Evolutionary conservation across 2,888 invertebrate species (phyloP).

Genomic region (Deroplatys truncata): DNA sequence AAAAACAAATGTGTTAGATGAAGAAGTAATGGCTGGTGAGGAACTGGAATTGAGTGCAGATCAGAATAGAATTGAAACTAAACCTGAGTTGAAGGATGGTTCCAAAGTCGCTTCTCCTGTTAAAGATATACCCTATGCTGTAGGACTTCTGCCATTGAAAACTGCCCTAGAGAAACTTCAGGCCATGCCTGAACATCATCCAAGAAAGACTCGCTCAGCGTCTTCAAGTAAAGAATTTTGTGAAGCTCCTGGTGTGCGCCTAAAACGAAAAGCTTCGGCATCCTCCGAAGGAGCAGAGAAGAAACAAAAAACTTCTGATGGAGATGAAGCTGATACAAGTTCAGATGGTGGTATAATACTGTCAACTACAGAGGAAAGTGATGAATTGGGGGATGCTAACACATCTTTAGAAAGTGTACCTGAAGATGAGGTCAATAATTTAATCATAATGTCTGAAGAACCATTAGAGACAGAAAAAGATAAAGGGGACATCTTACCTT

Average conservation of each 20-base stretch:
- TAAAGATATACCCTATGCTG: slow-evolving; percentile 45
- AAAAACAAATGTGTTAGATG: not conserved
- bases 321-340: not conserved
- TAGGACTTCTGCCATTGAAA: slow-evolving; percentile 43
- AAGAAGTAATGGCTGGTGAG: not conserved
- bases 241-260: slow-evolving; percentile 8
- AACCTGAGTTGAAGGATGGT: not conserved
- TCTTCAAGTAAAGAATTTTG: slow-evolving; percentile 34
- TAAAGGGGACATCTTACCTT: slow-evolving; percentile 7
- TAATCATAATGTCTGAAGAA: not conserved
- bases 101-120: slow-evolving; percentile 35
- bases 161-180: slow-evolving; percentile 45
- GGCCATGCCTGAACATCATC: slow-evolving; percentile 45
- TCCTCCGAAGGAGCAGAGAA: slow-evolving; percentile 7
- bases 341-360: not conserved
- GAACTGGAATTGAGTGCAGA: not conserved
- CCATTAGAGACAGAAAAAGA: not conserved
- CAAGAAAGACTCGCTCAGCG: slow-evolving; percentile 44
- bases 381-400: not conserved
- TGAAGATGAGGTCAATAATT: not conserved
- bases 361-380: not conserved
- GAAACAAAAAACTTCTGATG: not conserved
- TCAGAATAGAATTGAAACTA: not conserved
- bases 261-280: slow-evolving; percentile 19
- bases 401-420: not conserved